A percentile compares a stretch with the other conserved stretches of the same genome.
These are phyloP conservation scores for Pluvialis apricaria DNA, from an alignment of 2,113 vertebrate species.

Conservation along the genomic window DNA sequence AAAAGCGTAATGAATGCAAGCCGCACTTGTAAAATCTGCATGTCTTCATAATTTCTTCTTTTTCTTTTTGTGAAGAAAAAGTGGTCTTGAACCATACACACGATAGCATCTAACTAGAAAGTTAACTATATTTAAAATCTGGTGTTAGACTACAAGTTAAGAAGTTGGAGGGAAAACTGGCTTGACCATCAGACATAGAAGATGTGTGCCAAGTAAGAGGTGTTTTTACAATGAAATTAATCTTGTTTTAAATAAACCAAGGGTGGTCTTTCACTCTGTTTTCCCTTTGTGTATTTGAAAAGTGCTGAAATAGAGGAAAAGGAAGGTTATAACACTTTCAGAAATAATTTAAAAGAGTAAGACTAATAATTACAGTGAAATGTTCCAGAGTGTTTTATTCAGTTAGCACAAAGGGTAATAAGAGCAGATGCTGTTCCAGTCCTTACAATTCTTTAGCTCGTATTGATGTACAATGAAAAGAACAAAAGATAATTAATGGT, in stretches of 20 bases:
- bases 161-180: neutral
- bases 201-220: neutral
- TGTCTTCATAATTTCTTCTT: neutral
- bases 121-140: neutral
- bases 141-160: neutral
- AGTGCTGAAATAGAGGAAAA: neutral
- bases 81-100: neutral
- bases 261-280: neutral
- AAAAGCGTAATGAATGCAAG: neutral
- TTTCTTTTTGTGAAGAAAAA: neutral
- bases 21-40: neutral
- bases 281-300: neutral
- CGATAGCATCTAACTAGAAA: neutral
- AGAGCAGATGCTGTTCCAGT: neutral
- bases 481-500: slow-evolving; percentile 54
- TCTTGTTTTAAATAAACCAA: neutral
- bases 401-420: slow-evolving; percentile 5
- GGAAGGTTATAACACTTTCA: neutral
- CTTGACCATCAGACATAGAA: neutral
- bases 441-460: neutral
- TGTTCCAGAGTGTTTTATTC: slow-evolving; percentile 9
- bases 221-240: neutral
- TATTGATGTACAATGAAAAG: slow-evolving; percentile 31
- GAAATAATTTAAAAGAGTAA: neutral
- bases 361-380: slow-evolving; percentile 16